Evolutionary conservation across 2,888 invertebrate species (phyloP), one percentile per base, ranked within the genome.

Genomic region (Dryococelus australis): DNA sequence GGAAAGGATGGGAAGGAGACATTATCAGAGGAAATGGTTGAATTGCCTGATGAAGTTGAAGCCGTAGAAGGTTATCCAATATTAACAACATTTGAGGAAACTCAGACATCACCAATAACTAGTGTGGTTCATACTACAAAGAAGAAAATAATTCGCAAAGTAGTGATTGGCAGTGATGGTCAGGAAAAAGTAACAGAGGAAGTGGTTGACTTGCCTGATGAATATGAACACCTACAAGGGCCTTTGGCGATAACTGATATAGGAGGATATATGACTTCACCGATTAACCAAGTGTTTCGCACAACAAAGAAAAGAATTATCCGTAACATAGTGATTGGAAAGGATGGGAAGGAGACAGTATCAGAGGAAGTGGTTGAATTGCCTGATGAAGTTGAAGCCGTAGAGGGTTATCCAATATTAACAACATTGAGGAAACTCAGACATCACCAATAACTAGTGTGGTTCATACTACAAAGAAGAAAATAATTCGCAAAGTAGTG

Each of bases 1-100:
- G 65, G 65, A 24, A 24, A 65, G 65, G 65, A 65, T 26, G 79
- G 43, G 13, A 78, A n/a, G 16, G 86, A 87, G 92, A 96, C 96
- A 88, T 94, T 97, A 0, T 96, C 96, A 12, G 97, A 97, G 92
- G 97, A 97, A 93, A 92, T 97, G 0, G 94, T 97, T 84, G 97
- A 97, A 91, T 97, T 97, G 92, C 97, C 97, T 0, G 97, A 96
- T 91, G 95, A 95, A 91, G 93, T 96, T 9, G 96, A 20, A 10
- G n/a, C 6, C n/a, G 0, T 65, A 65, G 83, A 28, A 9, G 24
- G 35, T n/a, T 35, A 80, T 27, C 80, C 28, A 4, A 16, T 24
- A 24, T 12, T 28, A 20, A 43, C 43, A 43, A 83, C 83, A 0
- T 9, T 83, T 43, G 20, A 28, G 13, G 83, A 83, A 28, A 83